A percentile compares a stretch with the other conserved stretches of the same genome.
These are phyloP conservation scores for Bos indicus DNA, from an alignment of 2,113 vertebrate genomes.

Conservation along the genomic window DNA sequence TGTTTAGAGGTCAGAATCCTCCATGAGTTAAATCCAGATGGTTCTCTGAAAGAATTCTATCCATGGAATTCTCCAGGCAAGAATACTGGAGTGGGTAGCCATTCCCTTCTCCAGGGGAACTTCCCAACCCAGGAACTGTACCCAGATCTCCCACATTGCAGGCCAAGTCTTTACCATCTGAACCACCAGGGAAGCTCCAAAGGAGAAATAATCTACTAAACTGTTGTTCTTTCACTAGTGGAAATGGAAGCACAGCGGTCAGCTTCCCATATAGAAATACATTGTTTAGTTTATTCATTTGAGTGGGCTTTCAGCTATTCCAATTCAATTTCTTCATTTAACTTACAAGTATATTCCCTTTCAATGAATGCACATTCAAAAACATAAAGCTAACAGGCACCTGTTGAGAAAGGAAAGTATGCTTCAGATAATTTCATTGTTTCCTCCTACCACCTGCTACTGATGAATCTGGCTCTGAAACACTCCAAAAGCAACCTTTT, in stretches of 20 bases:
- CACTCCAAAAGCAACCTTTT: background rate
- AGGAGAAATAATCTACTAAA: background rate
- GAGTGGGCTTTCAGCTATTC: background rate
- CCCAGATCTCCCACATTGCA: background rate
- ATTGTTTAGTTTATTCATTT: background rate
- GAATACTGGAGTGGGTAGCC: background rate
- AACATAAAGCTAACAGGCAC: background rate
- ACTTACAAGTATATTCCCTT: background rate
- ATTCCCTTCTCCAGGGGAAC: background rate
- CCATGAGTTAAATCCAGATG: conserved; percentile 25
- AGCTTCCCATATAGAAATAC: background rate
- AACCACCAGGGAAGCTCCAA: background rate
- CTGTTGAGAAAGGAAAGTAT: background rate
- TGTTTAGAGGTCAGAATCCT: background rate
- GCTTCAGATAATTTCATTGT: background rate
- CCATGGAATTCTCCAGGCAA: background rate
- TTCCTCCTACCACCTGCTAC: background rate
- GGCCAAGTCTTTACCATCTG: background rate
- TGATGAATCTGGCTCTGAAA: background rate
- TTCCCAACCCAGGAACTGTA: background rate
- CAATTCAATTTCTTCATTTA: background rate
- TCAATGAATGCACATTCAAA: background rate
- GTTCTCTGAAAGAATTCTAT: background rate
- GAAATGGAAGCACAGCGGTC: background rate
- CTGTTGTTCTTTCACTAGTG: background rate